Conservation (phyloP, 1,140 invertebrate species). For the Leptinotarsa texana region DNA sequence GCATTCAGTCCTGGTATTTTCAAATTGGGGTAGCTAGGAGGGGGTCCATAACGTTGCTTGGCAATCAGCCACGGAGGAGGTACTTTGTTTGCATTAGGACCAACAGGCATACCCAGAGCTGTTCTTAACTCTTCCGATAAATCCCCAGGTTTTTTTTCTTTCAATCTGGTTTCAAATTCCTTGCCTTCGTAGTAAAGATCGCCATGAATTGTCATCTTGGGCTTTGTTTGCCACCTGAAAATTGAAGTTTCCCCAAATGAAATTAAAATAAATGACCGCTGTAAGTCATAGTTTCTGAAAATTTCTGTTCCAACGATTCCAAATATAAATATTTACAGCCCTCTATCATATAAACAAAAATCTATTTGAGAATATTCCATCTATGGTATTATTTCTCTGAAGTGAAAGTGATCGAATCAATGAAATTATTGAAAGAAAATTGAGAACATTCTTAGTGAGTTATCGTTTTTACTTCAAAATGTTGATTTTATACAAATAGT, state of each 20-base stretch:
- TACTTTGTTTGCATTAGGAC: constrained; percentile 80
- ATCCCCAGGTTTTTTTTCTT: constrained; percentile 98
- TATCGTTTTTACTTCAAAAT: too few relatives aligned
- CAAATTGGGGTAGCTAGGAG: constrained; percentile 97
- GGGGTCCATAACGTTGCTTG: constrained; percentile 99
- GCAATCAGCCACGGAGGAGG: constrained; percentile 99
- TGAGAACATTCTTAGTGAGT: too few relatives aligned
- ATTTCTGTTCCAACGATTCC: too few relatives aligned
- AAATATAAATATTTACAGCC: background rate
- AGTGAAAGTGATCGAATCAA: too few relatives aligned
- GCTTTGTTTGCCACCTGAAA: constrained; percentile 95
- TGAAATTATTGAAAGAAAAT: too few relatives aligned
- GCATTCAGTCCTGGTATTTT: constrained; percentile 95
- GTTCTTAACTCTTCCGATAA: constrained; percentile 94
- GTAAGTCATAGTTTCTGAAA: too few relatives aligned
- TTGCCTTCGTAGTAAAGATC: constrained; percentile 99
- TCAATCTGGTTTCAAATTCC: constrained; percentile 96
- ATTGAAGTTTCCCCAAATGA: constrained; percentile 9
- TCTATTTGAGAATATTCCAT: too few relatives aligned
- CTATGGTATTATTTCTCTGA: too few relatives aligned
- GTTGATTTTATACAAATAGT: too few relatives aligned
- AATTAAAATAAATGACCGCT: too few relatives aligned
- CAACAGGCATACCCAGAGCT: constrained; percentile 98
- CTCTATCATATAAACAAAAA: background rate
- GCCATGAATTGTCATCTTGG: constrained; percentile 97